These are phyloP conservation scores for Acrocephalus kingi DNA, from an alignment of 2,113 vertebrate species.

Conservation along the genomic window DNA sequence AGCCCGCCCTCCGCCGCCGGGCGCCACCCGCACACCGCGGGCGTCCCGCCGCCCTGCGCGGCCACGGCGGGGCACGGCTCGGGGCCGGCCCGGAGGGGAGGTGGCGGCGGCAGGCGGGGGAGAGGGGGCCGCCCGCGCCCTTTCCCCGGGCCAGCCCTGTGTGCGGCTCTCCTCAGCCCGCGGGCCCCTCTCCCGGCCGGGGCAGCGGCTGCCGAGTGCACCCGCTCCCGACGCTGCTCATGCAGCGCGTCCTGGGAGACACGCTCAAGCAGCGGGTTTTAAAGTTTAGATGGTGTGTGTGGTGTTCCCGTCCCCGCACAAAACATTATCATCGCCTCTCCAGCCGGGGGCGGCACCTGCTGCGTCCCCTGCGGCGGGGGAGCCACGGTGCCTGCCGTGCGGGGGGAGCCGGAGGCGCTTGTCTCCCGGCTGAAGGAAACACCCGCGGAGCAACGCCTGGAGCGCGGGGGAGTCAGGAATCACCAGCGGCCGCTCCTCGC, in stretches of 20 bases:
- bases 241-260: background rate
- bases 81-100: background rate
- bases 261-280: accelerated
- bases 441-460: background rate
- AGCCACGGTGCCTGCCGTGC: background rate
- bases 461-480: background rate
- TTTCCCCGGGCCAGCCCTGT: too few relatives aligned
- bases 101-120: background rate
- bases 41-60: background rate
- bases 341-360: background rate
- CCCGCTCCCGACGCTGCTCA: background rate
- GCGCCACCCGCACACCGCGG: too few relatives aligned
- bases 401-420: accelerated
- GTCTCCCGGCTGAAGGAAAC: too few relatives aligned
- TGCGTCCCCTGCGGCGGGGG: accelerated
- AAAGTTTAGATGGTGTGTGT: background rate
- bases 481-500: background rate
- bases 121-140: background rate
- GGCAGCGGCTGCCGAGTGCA: background rate
- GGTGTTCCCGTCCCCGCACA: background rate
- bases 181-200: background rate
- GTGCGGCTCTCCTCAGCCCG: background rate
- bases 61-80: background rate
- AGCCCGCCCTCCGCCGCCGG: too few relatives aligned
- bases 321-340: too few relatives aligned